A percentile compares a stretch with the other conserved stretches of the same genome.
phyloP scores from a whole-genome alignment of 2,797 vertebrate species.

The Epinephelus awoara region DNA sequence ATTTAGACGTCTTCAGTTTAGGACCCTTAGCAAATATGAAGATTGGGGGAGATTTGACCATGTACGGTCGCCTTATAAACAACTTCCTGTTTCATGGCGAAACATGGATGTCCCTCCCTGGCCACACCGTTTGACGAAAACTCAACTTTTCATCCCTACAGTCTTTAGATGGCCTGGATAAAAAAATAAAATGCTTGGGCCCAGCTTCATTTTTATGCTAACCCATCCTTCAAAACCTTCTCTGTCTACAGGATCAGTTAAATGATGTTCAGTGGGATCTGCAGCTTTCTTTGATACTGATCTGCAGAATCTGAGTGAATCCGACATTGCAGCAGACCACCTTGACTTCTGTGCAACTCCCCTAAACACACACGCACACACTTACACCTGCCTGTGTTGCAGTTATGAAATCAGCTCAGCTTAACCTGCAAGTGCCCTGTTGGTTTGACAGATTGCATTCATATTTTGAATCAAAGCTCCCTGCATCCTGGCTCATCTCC shows the following conservation, averaged over 20 bases:
- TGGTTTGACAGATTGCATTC: conserved; percentile 61
- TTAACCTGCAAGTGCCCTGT: conserved; percentile 49
- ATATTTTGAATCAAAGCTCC: conserved; percentile 50
- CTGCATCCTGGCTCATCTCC: conserved; percentile 35
- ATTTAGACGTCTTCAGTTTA: too few species aligned
- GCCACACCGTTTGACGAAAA: too few species aligned
- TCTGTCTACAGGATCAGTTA: background rate
- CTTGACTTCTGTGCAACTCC: background rate
- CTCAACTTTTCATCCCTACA: too few species aligned
- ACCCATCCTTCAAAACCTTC: background rate
- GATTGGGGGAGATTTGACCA: too few species aligned
- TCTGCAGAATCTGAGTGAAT: background rate
- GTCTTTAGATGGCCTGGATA: too few species aligned
- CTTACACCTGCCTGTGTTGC: conserved; percentile 6
- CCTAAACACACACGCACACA: conserved; percentile 5
- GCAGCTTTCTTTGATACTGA: background rate
- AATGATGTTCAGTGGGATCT: background rate
- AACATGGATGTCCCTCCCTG: too few species aligned
- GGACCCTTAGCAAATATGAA: too few species aligned
- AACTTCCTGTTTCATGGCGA: too few species aligned
- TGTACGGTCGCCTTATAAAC: too few species aligned
- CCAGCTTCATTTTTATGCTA: too few species aligned
- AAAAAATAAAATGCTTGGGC: too few species aligned
- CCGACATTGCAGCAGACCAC: background rate
- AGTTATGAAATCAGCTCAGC: conserved; percentile 44